Evolutionary conservation across 2,113 vertebrate species (phyloP), one percentile per base, ranked within the genome.

Genomic region (Bagarius yarrelli): DNA sequence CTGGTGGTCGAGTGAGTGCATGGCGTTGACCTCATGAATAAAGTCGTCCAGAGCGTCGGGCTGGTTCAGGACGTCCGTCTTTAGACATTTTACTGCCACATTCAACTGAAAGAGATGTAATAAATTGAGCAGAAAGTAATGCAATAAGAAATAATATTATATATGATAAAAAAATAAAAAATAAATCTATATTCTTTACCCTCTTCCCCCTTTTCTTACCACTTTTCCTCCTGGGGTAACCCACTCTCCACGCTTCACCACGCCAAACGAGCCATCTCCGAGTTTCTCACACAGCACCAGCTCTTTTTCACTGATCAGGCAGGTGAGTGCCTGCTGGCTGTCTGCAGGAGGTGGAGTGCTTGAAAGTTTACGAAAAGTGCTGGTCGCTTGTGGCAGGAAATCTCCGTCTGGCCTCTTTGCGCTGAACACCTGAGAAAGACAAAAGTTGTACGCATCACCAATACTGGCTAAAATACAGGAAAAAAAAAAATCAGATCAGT

Each of bases 71-170:
- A 99, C 94, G 0, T 95, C 94, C 0, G 95, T 95, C 92, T 99
- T 99, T 84, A 99, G 92, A 89, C 97, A 99, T 90, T 99, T 99
- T 83, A 99, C 97, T 0, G 98, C 98, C 87, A 99, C 97, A 0
- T 93, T 96, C 84, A 98, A 82, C 98, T 99, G 56, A 4, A 60
- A 27, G 16, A 14, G 1, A 47, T 12, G 23, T 36, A 11, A 66
- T 34, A 19, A 12, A 40, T 34, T 11, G 21, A 23, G 4, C 18
- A 47, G 30, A 63, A 30, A 63, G 15, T 25, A 11, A 5, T 60
- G 57, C 32, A 66, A 40, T n/a, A 32, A 30, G 4, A 32, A 61
- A 61, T 1, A 32, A 12, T 16, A 63, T 2, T 4, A 63, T 34
- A 34, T 64, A 11, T 47, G n/a, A n/a, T n/a, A n/a, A n/a, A 47